Evolutionary conservation across 2,888 invertebrate species (phyloP), one percentile per base, ranked within the genome.

Genomic region (Leptopterna dolabrata): DNA sequence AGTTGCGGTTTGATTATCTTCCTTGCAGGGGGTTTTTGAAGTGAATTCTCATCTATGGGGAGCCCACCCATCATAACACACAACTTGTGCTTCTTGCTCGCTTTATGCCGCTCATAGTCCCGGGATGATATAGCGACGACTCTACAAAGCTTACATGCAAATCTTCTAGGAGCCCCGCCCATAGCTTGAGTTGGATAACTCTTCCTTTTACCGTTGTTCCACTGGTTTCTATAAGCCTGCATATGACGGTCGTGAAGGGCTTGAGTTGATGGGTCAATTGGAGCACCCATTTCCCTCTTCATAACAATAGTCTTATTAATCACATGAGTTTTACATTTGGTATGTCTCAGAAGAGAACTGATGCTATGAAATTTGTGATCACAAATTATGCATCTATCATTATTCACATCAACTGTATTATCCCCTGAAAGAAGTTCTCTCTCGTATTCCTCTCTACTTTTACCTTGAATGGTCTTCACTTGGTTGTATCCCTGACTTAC

Each of bases 1-100:
- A 55, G 47, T 29, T 82, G 82, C 4, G 86, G 78, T 13, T 45
- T 41, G 47, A 85, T 85, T 9, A 85, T 47, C 36, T 43, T 71
- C 27, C 85, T 85, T 9, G 27, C 27, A n/a, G 81, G 55, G 1
- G 36, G 36, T 41, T 83, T 83, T 19, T 45, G 41, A 16, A 78
- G 14, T 9, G 63, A 19, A 27, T 43, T 45, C 9, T 45, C 85
- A 19, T 73, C 71, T 24, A 30, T n/a, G 3, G 85, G 85, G 4
- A 63, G 51, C 3, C 76, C 85, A 1, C 85, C 85, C 73, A 85
- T 71, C 71, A 85, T 43, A n/a, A 47, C 45, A 29, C 36, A 45
- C 51, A 85, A 73, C 36, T 85, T 85, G 29, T 85, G 85, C 30
- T 76, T 85, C 47, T 85, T 85, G 85, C 85, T 85, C 11, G 41